phyloP scores from a whole-genome alignment of 2,888 invertebrate species.

The Ophion ventricosus region DNA sequence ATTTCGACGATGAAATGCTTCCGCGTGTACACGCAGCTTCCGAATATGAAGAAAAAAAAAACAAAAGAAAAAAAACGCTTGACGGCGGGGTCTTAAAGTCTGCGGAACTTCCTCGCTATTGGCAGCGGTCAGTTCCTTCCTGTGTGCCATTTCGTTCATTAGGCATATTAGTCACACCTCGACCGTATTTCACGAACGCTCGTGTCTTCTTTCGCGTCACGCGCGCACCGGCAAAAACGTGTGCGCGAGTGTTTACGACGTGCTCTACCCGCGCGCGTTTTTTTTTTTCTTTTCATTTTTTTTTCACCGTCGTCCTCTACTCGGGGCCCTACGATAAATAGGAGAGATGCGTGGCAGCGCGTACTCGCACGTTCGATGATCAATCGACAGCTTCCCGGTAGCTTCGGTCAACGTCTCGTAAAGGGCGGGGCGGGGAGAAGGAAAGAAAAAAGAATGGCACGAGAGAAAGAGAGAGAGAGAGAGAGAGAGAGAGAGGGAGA shows the following conservation, averaged over 20 bases:
- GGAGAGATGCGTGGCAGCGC: conserved; percentile 32
- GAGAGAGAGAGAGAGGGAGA: neutral
- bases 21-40: no score
- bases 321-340: conserved; percentile 56
- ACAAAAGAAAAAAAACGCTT: no score
- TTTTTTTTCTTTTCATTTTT: conserved; percentile 75
- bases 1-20: no score
- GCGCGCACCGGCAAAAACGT: conserved; percentile 39
- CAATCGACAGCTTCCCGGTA: conserved; percentile 81
- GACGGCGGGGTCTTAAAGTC: neutral
- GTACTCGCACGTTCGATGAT: conserved; percentile 76
- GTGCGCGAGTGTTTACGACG: conserved; percentile 15
- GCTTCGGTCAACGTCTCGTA: conserved; percentile 50
- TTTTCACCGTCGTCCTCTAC: conserved; percentile 17
- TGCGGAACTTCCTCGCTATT: conserved; percentile 13
- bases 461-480: neutral
- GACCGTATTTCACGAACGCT: conserved; percentile 73
- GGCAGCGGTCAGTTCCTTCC: conserved; percentile 48
- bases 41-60: neutral
- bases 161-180: conserved; percentile 76
- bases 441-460: neutral
- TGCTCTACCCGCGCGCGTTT: conserved; percentile 62
- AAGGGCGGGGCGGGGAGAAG: no score
- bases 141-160: conserved; percentile 59
- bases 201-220: conserved; percentile 51